Percentiles rank a stretch among this genome's conserved stretches.
phyloP scores from a whole-genome alignment of 1,140 invertebrate species.

The Drosophila rufa region DNA sequence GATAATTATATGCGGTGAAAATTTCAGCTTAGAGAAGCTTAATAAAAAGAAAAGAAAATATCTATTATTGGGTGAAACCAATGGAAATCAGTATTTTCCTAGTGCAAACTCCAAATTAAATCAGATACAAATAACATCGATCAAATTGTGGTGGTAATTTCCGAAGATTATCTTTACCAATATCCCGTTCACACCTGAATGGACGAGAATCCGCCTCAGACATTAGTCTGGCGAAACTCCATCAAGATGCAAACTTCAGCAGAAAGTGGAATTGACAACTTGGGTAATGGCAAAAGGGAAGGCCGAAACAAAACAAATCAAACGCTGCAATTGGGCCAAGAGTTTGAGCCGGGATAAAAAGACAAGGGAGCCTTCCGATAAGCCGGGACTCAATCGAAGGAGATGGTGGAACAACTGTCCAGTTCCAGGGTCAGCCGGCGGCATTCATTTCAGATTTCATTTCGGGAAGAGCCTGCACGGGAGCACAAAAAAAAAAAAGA shows the following conservation, averaged over 20 bases:
- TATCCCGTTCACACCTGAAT: constrained; percentile 18
- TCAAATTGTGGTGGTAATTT: constrained; percentile 5
- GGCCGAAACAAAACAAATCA: constrained; percentile 50
- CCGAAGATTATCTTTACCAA: neutral
- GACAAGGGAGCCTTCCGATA: constrained; percentile 41
- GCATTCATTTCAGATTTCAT: constrained; percentile 72
- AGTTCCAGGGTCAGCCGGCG: constrained; percentile 49
- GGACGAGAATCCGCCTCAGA: constrained; percentile 1
- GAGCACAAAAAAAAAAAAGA: constrained; percentile 11
- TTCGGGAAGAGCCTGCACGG: constrained; percentile 15
- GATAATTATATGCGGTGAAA: constrained; percentile 8
- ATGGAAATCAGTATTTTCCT: neutral
- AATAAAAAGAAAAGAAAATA: neutral
- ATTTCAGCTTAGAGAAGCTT: neutral
- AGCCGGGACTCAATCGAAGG: constrained; percentile 25
- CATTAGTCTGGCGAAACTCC: constrained; percentile 11
- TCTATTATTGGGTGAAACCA: neutral
- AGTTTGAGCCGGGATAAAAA: constrained; percentile 6
- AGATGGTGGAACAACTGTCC: constrained; percentile 38
- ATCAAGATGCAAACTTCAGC: constrained; percentile 32
- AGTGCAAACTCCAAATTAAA: constrained; percentile 1
- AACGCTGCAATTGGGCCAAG: constrained; percentile 33
- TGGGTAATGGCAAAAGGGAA: constrained; percentile 14
- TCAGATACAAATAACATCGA: neutral
- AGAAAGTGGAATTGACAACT: constrained; percentile 20